Evolutionary conservation across 2,888 invertebrate species (phyloP).

Genomic region (Eupithecia inturbata): DNA sequence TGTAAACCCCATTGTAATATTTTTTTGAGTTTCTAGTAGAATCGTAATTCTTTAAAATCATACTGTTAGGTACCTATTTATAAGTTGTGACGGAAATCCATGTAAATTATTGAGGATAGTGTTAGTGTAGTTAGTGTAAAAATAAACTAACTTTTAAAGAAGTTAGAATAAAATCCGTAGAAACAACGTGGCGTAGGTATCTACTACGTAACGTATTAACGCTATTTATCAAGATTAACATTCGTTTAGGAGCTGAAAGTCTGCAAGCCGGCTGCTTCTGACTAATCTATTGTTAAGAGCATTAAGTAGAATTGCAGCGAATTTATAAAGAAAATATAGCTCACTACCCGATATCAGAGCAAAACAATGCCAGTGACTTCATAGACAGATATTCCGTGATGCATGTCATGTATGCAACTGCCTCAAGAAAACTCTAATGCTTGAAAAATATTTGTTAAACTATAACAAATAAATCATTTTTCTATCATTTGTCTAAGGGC

Average conservation of each 20-base stretch:
- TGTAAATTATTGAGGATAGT: no score
- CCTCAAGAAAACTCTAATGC: no score
- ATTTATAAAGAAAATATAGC: background rate
- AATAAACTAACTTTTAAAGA: background rate
- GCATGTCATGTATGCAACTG: no score
- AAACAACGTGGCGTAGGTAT: background rate
- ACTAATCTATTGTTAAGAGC: constrained; percentile 23
- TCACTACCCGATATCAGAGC: background rate
- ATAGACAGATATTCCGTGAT: no score
- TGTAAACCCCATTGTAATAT: no score
- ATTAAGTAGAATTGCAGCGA: background rate
- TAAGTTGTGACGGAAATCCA: no score
- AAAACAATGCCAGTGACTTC: no score
- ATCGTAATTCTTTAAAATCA: no score
- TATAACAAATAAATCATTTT: no score
- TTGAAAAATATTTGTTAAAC: no score
- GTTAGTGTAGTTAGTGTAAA: constrained; percentile 10
- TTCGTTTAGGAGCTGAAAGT: constrained; percentile 14
- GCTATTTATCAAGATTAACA: constrained; percentile 27
- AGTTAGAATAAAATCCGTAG: background rate
- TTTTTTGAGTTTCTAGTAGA: constrained; percentile 39
- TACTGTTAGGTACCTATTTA: no score
- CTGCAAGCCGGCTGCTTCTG: constrained; percentile 17
- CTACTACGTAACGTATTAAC: constrained; percentile 23
- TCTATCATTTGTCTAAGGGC: no score